phyloP scores from a whole-genome alignment of 1,140 invertebrate genomes.

The Maniola jurtina region DNA sequence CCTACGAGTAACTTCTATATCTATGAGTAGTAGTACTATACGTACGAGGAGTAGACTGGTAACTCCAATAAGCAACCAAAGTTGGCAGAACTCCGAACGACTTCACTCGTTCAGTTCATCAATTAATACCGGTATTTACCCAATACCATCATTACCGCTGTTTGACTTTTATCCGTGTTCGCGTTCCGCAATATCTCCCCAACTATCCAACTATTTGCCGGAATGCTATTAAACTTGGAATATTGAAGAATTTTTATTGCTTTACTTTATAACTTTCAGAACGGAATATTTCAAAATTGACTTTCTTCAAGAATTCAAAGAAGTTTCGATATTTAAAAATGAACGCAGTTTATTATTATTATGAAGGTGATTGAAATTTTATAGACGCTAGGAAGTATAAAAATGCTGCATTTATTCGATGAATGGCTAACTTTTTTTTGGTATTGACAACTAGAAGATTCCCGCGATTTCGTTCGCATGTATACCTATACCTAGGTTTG shows the following conservation, averaged over 20 bases:
- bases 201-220: background rate
- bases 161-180: background rate
- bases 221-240: conserved; percentile 3
- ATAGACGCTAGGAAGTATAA: background rate
- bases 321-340: conserved; percentile 5
- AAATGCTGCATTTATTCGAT: background rate
- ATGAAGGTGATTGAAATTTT: background rate
- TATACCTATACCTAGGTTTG: no score
- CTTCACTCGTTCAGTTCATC: background rate
- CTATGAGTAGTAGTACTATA: no score
- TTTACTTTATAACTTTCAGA: background rate
- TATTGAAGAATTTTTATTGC: background rate
- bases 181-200: background rate
- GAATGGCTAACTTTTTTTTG: no score
- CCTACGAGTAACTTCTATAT: no score
- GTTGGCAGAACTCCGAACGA: background rate
- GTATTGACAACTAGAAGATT: no score
- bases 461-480: no score
- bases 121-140: background rate
- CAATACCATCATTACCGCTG: background rate
- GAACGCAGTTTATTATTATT: background rate
- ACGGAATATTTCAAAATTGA: conserved; percentile 9
- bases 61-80: background rate
- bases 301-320: conserved; percentile 1
- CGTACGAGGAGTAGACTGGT: no score